phyloP scores from a whole-genome alignment of 2,888 invertebrate species.

The Linyphia triangularis region DNA sequence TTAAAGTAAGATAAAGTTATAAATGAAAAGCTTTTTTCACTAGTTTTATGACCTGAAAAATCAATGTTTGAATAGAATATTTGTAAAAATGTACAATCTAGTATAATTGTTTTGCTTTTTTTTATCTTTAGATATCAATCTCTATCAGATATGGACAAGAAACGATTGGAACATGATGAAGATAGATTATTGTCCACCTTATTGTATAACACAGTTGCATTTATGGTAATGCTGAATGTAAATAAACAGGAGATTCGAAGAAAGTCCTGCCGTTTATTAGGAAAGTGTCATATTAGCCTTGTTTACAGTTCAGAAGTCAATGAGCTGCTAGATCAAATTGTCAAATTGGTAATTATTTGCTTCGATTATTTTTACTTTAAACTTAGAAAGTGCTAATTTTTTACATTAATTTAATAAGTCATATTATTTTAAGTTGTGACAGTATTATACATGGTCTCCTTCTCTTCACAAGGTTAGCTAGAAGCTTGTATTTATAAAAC shows the following conservation, averaged over 20 bases:
- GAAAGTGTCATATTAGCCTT: slow-evolving; percentile 98
- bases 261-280: slow-evolving; percentile 93
- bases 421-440: background rate
- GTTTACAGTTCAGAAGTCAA: slow-evolving; percentile 99
- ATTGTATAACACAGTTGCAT: slow-evolving; percentile 96
- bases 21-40: no score
- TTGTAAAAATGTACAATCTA: no score
- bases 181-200: slow-evolving; percentile 96
- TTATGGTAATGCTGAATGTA: slow-evolving; percentile 95
- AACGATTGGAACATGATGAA: slow-evolving; percentile 98
- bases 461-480: no score
- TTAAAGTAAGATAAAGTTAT: no score
- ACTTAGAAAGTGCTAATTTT: background rate
- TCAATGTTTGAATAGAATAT: no score
- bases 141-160: slow-evolving; percentile 89
- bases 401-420: background rate
- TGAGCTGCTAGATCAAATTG: slow-evolving; percentile 95
- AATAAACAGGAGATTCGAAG: slow-evolving; percentile 90
- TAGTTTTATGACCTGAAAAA: no score
- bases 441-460: no score
- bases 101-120: no score
- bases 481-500: no score
- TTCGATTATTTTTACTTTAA: background rate
- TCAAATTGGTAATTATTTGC: slow-evolving; percentile 88
- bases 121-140: slow-evolving; percentile 86